Evolutionary conservation across 1,140 invertebrate species (phyloP).

Genomic region (Babylonia areolata): DNA sequence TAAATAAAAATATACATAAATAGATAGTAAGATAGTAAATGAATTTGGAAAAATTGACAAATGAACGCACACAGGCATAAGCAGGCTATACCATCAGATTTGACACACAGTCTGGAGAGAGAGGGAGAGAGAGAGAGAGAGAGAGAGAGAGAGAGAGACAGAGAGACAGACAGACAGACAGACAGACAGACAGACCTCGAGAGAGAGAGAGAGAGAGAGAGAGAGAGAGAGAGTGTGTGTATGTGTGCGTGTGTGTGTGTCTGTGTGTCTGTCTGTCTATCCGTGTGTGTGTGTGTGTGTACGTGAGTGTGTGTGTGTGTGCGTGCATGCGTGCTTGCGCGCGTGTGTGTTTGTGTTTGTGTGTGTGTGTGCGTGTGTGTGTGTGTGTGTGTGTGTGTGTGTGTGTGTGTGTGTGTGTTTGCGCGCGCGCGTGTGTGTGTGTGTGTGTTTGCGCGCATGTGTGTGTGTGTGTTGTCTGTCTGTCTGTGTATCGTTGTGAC

Average conservation of each 20-base stretch:
- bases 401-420: slow-evolving; percentile 14
- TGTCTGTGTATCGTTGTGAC: background rate
- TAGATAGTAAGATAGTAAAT: too few species aligned
- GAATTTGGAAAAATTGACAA: too few species aligned
- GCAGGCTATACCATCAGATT: too few species aligned
- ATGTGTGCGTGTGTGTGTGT: slow-evolving; percentile 13
- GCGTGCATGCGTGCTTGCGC: background rate
- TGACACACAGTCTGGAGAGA: background rate
- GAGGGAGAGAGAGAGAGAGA: background rate
- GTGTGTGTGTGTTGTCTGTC: too few species aligned
- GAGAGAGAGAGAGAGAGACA: background rate
- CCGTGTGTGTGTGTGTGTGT: background rate
- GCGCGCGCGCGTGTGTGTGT: too few species aligned
- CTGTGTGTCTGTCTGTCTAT: background rate
- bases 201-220: background rate
- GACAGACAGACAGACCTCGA: too few species aligned
- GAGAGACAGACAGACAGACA: too few species aligned
- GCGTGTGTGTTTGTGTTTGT: background rate
- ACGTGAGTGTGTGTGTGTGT: background rate
- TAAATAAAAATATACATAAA: too few species aligned
- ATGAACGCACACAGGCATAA: too few species aligned
- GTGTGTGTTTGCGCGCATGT: background rate
- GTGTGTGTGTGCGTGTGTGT: background rate
- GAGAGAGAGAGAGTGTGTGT: slow-evolving; percentile 1
- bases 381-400: background rate